A percentile compares a stretch with the other conserved stretches of the same genome.
Evolutionary conservation across 1,140 invertebrate genomes (phyloP).

Genomic region (Patella vulgata): DNA sequence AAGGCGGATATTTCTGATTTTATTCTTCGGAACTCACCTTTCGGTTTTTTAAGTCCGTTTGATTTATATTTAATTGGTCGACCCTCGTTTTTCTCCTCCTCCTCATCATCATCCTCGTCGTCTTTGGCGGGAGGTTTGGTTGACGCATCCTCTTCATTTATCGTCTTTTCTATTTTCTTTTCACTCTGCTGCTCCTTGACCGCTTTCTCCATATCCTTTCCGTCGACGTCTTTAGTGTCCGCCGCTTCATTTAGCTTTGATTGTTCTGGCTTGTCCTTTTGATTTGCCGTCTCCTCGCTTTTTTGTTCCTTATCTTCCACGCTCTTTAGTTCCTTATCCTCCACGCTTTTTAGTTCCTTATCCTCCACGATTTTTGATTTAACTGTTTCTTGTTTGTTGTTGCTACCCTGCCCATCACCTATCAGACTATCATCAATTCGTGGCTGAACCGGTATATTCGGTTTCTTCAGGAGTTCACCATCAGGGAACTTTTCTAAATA

Average conservation of each 20-base stretch:
- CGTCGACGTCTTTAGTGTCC: constrained; percentile 7
- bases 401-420: neutral
- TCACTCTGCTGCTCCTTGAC: constrained; percentile 16
- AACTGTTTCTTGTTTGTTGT: constrained; percentile 3
- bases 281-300: neutral
- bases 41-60: constrained; percentile 26
- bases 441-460: neutral
- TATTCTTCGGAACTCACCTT: too few relatives aligned
- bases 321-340: constrained; percentile 3
- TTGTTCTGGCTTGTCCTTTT: neutral
- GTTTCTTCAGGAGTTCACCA: neutral
- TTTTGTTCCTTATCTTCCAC: constrained; percentile 5
- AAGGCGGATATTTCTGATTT: too few relatives aligned
- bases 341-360: neutral
- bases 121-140: too few relatives aligned
- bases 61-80: constrained; percentile 6
- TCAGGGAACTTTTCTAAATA: neutral
- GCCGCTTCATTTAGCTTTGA: constrained; percentile 1
- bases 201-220: neutral
- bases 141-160: too few relatives aligned
- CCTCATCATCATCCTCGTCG: constrained; percentile 4
- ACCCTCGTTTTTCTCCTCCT: constrained; percentile 1
- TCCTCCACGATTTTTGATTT: neutral
- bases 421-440: constrained; percentile 8
- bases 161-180: too few relatives aligned